Percentiles rank a stretch among this genome's conserved stretches.
phyloP scores from a whole-genome alignment of 1,140 invertebrate species.

The Sarcophaga bullata region DNA sequence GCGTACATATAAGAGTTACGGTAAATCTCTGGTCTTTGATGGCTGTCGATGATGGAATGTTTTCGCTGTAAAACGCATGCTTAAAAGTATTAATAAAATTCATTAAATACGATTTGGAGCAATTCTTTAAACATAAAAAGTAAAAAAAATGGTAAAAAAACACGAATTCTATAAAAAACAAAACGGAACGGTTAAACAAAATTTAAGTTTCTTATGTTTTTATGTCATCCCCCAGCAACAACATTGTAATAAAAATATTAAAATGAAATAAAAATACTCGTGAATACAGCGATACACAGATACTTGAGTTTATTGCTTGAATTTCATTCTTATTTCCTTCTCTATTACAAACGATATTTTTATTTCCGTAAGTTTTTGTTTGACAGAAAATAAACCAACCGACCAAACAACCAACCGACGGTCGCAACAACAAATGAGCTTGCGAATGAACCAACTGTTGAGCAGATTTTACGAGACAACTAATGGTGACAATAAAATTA shows the following conservation, averaged over 20 bases:
- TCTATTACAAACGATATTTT: not conserved
- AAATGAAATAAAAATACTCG: no score
- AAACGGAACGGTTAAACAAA: not conserved
- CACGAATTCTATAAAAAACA: not conserved
- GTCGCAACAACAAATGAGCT: no score
- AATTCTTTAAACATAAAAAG: not conserved
- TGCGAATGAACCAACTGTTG: conserved; percentile 55
- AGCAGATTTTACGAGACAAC: conserved; percentile 61
- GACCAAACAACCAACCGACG: no score
- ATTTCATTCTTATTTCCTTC: not conserved
- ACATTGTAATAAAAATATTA: no score
- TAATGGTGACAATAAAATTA: conserved; percentile 65
- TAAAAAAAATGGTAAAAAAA: no score
- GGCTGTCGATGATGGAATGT: not conserved
- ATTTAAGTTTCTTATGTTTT: not conserved
- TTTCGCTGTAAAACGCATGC: not conserved
- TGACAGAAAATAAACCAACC: conserved; percentile 37
- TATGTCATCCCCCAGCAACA: not conserved
- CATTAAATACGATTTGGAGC: conserved; percentile 8
- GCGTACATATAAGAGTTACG: not conserved
- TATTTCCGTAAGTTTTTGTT: not conserved
- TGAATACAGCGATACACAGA: not conserved
- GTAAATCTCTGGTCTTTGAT: not conserved
- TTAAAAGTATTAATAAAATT: not conserved
- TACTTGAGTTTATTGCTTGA: not conserved